Evolutionary conservation across 1,140 invertebrate species (phyloP).

Genomic region (Sipha flava): DNA sequence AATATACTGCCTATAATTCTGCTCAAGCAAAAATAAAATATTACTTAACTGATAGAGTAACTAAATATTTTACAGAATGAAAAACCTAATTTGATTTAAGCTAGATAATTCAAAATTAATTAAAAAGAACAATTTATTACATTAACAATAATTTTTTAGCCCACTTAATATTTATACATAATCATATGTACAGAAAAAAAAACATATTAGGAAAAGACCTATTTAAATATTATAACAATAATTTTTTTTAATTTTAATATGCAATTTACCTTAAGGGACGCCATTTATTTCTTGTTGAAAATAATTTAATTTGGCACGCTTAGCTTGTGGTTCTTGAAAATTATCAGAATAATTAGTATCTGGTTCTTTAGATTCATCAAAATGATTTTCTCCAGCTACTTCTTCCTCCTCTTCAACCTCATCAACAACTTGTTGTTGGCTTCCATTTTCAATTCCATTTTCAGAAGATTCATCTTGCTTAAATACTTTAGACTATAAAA

Average conservation of each 20-base stretch:
- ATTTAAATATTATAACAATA: constrained; percentile 30
- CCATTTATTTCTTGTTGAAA: constrained; percentile 29
- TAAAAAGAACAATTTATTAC: constrained; percentile 5
- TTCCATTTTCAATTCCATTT: background rate
- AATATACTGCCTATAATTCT: background rate
- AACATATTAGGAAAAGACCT: background rate
- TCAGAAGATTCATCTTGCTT: constrained; percentile 5
- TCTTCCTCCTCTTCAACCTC: constrained; percentile 1
- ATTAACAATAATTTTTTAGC: constrained; percentile 24
- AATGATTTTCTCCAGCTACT: background rate
- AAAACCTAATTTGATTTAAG: constrained; percentile 22
- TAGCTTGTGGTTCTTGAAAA: constrained; percentile 28
- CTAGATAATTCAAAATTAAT: constrained; percentile 21
- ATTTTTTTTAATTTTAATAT: constrained; percentile 14
- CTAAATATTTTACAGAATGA: constrained; percentile 9
- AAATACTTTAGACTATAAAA: background rate
- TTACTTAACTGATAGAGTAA: constrained; percentile 8
- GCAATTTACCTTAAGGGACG: constrained; percentile 9
- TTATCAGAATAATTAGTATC: constrained; percentile 22
- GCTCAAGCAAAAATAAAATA: constrained; percentile 16
- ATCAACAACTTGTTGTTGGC: background rate
- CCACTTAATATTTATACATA: constrained; percentile 22
- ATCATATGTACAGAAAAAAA: constrained; percentile 12
- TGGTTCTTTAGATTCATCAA: constrained; percentile 11
- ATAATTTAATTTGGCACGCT: constrained; percentile 27